phyloP scores from a whole-genome alignment of 1,140 invertebrate species.

The Diachasmimorpha longicaudata region DNA sequence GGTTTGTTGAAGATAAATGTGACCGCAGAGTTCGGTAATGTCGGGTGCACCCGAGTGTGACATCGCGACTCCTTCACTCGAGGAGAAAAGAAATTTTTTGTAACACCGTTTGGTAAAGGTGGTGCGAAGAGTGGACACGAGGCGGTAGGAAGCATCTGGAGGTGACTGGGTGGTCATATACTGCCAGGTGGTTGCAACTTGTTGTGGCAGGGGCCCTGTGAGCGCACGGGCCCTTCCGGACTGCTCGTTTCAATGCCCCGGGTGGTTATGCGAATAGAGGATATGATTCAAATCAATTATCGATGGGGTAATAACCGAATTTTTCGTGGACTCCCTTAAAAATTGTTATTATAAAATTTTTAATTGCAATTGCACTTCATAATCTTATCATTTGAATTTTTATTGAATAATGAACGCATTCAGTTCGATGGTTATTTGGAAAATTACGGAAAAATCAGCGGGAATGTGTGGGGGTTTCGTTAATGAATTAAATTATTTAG shows the following conservation, averaged over 20 bases:
- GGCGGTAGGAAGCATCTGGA: constrained; percentile 52
- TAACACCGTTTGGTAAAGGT: constrained; percentile 11
- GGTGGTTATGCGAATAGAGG: not conserved
- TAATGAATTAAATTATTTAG: constrained; percentile 10
- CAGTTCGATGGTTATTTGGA: no score
- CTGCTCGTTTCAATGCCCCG: constrained; percentile 12
- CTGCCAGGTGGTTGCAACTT: constrained; percentile 57
- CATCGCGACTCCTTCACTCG: not conserved
- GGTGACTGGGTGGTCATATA: constrained; percentile 42
- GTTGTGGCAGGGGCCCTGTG: constrained; percentile 43
- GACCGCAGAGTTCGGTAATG: no score
- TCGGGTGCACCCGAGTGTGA: not conserved
- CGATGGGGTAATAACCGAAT: not conserved
- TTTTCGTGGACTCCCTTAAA: no score
- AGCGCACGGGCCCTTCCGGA: constrained; percentile 27
- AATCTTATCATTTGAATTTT: no score
- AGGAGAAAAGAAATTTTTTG: constrained; percentile 4
- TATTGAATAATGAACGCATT: no score
- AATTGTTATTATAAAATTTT: no score
- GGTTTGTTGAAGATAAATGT: no score
- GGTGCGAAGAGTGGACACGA: constrained; percentile 24
- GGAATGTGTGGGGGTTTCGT: not conserved
- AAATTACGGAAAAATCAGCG: no score
- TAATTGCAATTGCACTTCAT: no score
- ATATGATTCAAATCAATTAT: not conserved